Evolutionary conservation across 2,888 invertebrate genomes (phyloP), one percentile per base, ranked within the genome.

Genomic region (Torymus aiolomorphi): DNA sequence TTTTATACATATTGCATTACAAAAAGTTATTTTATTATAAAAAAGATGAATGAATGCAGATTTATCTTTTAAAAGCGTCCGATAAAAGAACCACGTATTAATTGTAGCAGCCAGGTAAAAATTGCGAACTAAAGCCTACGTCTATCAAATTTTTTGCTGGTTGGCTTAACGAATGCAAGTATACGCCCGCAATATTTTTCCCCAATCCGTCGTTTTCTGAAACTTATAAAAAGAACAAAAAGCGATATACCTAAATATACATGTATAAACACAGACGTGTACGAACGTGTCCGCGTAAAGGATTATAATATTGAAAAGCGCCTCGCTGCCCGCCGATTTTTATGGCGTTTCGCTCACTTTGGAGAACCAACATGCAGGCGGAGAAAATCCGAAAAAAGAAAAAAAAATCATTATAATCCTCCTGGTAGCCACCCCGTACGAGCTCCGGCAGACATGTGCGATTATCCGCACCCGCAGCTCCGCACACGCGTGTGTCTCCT

Each of bases 301-400:
- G 81, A 81, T 81, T 81, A 81, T 76, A 79, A 79, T 79, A 81
- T 76, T 79, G 81, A 76, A 79, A 81, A 76, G 72, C 73, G 73
- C 69, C 73, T 63, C 59, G 66, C 52, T 56, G 11, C 49, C 20
- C 16, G 70, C 77, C 71, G 71, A 78, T 80, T 80, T 80, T 80
- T 80, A 80, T 71, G 75, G 80, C 71, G 67, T 80, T 73, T 73
- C 56, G 62, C 72, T 63, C 20, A 65, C 52, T 57, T 10, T 54
- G 12, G 1, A 12, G 18, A 57, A 67, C 72, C 65, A 78, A 66
- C 57, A 24, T 62, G 24, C n/a, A 2, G 16, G 13, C 42, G 18
- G n/a, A n/a, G 24, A 8, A 65, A 42, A 61, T n/a, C 13, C 18
- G 11, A 18, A 42, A 63, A 18, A 56, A 65, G 65, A n/a, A n/a